These are phyloP conservation scores for Chymomyza caudatula DNA, from an alignment of 2,888 invertebrate genomes.

Conservation along the genomic window DNA sequence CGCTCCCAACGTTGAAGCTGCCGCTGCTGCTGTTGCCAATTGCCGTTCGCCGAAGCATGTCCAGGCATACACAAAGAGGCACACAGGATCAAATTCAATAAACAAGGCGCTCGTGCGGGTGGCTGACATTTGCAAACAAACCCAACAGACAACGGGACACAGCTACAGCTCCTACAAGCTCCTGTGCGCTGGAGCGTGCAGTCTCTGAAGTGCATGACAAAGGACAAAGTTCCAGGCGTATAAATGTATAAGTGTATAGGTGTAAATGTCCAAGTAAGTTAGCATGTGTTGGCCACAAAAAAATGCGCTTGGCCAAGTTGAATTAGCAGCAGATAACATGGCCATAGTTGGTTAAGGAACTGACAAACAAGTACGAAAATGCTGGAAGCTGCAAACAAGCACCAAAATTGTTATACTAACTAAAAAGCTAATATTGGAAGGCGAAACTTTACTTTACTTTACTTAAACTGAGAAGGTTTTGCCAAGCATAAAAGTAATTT, in stretches of 20 bases:
- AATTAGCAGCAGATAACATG: neutral
- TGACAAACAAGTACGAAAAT: neutral
- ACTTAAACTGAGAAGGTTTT: too few relatives aligned
- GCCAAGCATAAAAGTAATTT: too few relatives aligned
- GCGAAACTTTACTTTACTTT: too few relatives aligned
- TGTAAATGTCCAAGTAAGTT: neutral
- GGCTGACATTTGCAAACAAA: neutral
- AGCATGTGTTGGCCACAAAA: neutral
- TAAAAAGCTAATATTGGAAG: neutral
- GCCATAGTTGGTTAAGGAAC: neutral
- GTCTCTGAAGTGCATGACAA: neutral
- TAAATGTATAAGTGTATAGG: neutral
- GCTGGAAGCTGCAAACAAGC: neutral
- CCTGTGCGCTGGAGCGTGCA: neutral
- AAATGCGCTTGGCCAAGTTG: neutral
- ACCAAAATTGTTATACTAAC: neutral
- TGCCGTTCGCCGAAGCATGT: constrained; percentile 25
- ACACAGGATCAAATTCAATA: constrained; percentile 55
- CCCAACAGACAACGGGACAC: neutral
- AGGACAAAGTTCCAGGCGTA: neutral
- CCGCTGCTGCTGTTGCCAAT: neutral
- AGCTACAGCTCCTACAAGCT: neutral
- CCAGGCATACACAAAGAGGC: constrained; percentile 37
- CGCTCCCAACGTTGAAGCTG: neutral
- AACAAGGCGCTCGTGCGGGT: constrained; percentile 63